Evolutionary conservation across 2,888 invertebrate genomes (phyloP).

Genomic region (Arctia plantaginis): DNA sequence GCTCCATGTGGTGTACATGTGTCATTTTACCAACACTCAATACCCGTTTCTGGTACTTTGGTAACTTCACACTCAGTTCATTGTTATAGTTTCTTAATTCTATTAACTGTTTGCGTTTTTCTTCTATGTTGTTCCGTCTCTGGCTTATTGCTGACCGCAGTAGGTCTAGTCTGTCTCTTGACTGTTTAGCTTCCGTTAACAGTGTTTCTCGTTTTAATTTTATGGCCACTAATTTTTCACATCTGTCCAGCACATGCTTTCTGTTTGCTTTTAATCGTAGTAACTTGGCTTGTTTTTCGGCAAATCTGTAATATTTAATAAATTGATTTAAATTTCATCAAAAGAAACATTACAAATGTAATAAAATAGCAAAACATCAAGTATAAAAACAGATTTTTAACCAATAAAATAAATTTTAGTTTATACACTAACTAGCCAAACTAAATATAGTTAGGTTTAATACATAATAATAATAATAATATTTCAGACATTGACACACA

Average conservation of each 20-base stretch:
- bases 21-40: slow-evolving; percentile 71
- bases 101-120: slow-evolving; percentile 64
- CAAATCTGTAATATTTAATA: slow-evolving; percentile 79
- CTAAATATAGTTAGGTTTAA: too few relatives aligned
- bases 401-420: too few relatives aligned
- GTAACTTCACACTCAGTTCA: slow-evolving; percentile 73
- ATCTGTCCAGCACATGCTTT: slow-evolving; percentile 85
- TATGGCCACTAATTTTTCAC: slow-evolving; percentile 74
- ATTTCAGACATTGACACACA: too few relatives aligned
- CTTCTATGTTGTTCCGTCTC: slow-evolving; percentile 69
- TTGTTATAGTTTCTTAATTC: slow-evolving; percentile 70
- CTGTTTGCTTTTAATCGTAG: slow-evolving; percentile 86
- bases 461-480: too few relatives aligned
- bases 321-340: not conserved
- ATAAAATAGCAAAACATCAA: not conserved
- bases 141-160: slow-evolving; percentile 79
- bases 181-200: slow-evolving; percentile 75
- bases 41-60: slow-evolving; percentile 79
- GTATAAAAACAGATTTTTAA: too few relatives aligned
- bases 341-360: not conserved
- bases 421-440: too few relatives aligned
- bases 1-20: slow-evolving; percentile 67
- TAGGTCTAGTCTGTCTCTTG: slow-evolving; percentile 77
- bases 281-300: slow-evolving; percentile 88
- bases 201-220: slow-evolving; percentile 77